Conservation (phyloP, 2,113 vertebrate species). For the Epinephelus moara region DNA sequence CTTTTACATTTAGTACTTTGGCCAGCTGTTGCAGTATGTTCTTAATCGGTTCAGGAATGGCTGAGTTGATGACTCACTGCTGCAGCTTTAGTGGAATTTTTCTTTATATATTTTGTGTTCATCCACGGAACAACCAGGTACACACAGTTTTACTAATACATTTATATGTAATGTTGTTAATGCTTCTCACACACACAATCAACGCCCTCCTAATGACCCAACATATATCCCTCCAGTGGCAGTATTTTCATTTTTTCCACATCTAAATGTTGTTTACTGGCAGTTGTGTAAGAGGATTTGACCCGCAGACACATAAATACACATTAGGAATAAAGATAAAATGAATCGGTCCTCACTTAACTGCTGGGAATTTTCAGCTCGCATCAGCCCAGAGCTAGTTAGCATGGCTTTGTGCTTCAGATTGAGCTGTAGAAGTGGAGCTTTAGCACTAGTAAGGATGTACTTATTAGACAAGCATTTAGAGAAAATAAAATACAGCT, state of each 20-base stretch:
- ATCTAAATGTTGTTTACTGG: slow-evolving; percentile 65
- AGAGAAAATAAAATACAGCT: slow-evolving; percentile 51
- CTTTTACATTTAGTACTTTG: neutral
- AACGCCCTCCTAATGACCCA: slow-evolving; percentile 15
- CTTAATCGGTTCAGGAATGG: neutral
- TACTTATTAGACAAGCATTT: slow-evolving; percentile 64
- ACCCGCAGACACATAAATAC: slow-evolving; percentile 65
- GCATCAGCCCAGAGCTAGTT: slow-evolving; percentile 60
- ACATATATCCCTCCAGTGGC: neutral
- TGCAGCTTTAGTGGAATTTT: neutral
- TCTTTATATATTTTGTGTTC: neutral
- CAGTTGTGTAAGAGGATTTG: slow-evolving; percentile 69
- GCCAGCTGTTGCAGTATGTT: neutral
- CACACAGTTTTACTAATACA: neutral
- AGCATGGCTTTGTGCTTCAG: slow-evolving; percentile 49
- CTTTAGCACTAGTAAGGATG: slow-evolving; percentile 54
- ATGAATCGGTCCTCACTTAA: slow-evolving; percentile 43
- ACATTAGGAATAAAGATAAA: slow-evolving; percentile 68
- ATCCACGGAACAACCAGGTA: neutral
- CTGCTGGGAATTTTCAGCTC: slow-evolving; percentile 47
- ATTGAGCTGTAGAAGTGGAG: slow-evolving; percentile 54
- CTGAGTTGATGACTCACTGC: slow-evolving; percentile 1
- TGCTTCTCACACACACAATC: slow-evolving; percentile 8
- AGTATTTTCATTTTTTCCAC: slow-evolving; percentile 16
- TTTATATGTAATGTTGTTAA: neutral